Percentiles rank a stretch among this genome's conserved stretches.
phyloP scores from a whole-genome alignment of 2,888 invertebrate species.

The Hypolimnas misippus region DNA sequence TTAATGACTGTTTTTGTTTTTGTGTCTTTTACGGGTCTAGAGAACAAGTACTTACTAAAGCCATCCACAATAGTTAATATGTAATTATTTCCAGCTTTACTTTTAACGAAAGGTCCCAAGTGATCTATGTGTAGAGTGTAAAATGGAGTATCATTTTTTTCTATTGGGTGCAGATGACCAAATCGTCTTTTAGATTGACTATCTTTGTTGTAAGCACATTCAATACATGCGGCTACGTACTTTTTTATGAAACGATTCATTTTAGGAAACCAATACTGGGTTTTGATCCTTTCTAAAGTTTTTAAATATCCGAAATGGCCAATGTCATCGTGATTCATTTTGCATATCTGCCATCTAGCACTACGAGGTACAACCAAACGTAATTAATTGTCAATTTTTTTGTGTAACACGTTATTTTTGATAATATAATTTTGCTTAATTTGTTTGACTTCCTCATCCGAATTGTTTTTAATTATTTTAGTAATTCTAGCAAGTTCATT shows the following conservation, averaged over 20 bases:
- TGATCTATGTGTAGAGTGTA: no score
- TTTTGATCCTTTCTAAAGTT: slow-evolving; percentile 48
- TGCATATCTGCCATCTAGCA: slow-evolving; percentile 50
- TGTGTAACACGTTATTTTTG: slow-evolving; percentile 36
- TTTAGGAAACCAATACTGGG: slow-evolving; percentile 61
- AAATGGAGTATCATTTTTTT: slow-evolving; percentile 58
- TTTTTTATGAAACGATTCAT: slow-evolving; percentile 57
- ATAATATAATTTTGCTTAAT: no score
- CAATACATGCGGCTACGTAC: slow-evolving; percentile 60
- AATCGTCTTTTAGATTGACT: slow-evolving; percentile 38
- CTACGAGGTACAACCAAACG: slow-evolving; percentile 52
- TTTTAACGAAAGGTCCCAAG: slow-evolving; percentile 60
- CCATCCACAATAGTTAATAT: slow-evolving; percentile 55
- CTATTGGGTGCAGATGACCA: slow-evolving; percentile 60
- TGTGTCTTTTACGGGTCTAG: no score
- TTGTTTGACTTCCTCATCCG: no score
- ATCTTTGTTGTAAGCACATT: slow-evolving; percentile 55
- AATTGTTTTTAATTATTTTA: no score
- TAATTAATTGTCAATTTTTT: slow-evolving; percentile 27
- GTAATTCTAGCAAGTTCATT: no score
- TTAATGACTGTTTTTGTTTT: no score
- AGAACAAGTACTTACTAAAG: slow-evolving; percentile 62
- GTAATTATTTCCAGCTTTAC: slow-evolving; percentile 50
- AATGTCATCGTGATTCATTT: slow-evolving; percentile 55
- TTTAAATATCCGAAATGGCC: slow-evolving; percentile 59